Percentiles rank a stretch among this genome's conserved stretches.
Conservation (phyloP, 2,888 invertebrate species). For the Perizoma affinitatum region DNA sequence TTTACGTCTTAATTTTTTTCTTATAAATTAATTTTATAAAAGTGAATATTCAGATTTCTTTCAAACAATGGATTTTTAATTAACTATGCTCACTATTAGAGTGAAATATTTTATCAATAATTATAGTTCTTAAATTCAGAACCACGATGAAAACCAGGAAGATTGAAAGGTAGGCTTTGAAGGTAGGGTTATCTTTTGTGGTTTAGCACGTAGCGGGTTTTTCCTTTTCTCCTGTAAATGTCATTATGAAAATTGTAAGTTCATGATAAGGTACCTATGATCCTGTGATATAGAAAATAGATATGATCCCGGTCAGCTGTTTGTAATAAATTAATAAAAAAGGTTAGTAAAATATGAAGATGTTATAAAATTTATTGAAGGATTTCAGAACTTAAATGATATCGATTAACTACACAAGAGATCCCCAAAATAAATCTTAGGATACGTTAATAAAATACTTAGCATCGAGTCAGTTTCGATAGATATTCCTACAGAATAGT, state of each 20-base stretch:
- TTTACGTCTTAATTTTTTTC: slow-evolving; percentile 15
- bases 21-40: neutral
- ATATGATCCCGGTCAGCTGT: slow-evolving; percentile 22
- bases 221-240: slow-evolving; percentile 67
- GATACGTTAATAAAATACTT: neutral
- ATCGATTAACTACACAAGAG: no score
- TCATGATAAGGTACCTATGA: slow-evolving; percentile 5
- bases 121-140: slow-evolving; percentile 34
- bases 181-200: slow-evolving; percentile 52
- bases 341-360: neutral
- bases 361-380: no score
- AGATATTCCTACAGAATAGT: no score
- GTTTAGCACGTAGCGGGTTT: slow-evolving; percentile 45
- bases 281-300: neutral
- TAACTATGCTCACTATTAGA: no score
- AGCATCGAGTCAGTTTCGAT: no score
- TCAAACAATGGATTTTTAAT: no score
- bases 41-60: no score
- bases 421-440: no score
- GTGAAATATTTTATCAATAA: no score
- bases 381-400: no score
- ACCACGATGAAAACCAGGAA: slow-evolving; percentile 51
- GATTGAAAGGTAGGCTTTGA: slow-evolving; percentile 33
- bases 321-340: slow-evolving; percentile 8
- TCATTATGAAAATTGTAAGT: slow-evolving; percentile 25